Base-by-base conservation (phyloP, 1,140 invertebrate species). In the Brachionus calyciflorus region DNA sequence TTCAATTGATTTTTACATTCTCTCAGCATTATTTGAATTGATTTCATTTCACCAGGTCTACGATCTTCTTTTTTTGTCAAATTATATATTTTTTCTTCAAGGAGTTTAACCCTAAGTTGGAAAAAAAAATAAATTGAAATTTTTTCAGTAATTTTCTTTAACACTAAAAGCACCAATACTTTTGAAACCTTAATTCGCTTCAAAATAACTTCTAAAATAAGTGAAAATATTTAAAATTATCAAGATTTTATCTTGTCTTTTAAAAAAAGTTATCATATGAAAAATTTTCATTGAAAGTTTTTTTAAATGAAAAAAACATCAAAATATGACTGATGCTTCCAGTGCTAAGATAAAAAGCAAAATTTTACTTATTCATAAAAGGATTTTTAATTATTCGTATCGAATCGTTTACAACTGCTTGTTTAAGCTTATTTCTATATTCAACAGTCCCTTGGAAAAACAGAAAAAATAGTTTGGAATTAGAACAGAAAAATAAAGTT, bases 321-420 rank as follows among this genome's bases (percentile, higher is more conserved):
- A n/a, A n/a, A n/a, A n/a, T n/a, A n/a, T n/a, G n/a, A n/a, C n/a
- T n/a, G n/a, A n/a, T n/a, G n/a, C n/a, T n/a, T n/a, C n/a, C n/a
- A n/a, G n/a, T n/a, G n/a, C n/a, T n/a, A n/a, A n/a, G n/a, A n/a
- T n/a, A n/a, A n/a, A n/a, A n/a, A n/a, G n/a, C n/a, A n/a, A n/a
- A n/a, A 1, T 63, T 41, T 51, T 70, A 73, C 69, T 73, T 73
- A 21, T 55, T 73, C n/a, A 14, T 49, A 19, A 73, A 40, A 21
- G 69, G 69, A 73, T 37, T 73, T 40, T 73, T 73, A 14, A 51
- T 37, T 12, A 73, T 49, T 55, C 51, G n/a, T 14, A 73, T 55
- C 12, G 69, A 49, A 14, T 73, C 69, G 19, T 30, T 41, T 9
- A 73, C 10, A 10, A 73, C 69, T 19, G 69, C 69, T 73, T 73